Percentiles rank a stretch among this genome's conserved stretches.
These are phyloP conservation scores for Neopipo cinnamomea DNA, from an alignment of 2,113 vertebrate species.

Conservation along the genomic window DNA sequence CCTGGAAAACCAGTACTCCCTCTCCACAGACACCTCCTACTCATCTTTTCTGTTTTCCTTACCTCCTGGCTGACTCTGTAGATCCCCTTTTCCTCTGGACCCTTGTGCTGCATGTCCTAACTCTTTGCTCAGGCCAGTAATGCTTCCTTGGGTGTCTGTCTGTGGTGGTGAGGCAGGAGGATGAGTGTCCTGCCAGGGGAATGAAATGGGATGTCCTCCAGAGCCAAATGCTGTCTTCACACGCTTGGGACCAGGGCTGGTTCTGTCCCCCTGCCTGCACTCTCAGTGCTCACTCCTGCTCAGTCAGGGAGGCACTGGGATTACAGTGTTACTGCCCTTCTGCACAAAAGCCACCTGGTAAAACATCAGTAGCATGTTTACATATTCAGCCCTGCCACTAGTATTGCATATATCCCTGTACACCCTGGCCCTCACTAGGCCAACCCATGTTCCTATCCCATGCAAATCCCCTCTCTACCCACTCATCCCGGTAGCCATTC, in stretches of 20 bases:
- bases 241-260: rapidly evolving
- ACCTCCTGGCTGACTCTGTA: neutral
- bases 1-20: neutral
- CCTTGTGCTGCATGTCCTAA: rapidly evolving
- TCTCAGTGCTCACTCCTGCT: neutral
- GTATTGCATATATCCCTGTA: neutral
- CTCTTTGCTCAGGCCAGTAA: neutral
- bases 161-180: neutral
- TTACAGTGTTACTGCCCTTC: too few relatives aligned
- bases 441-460: neutral
- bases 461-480: neutral
- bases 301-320: neutral
- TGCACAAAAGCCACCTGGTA: neutral
- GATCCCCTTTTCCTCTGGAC: neutral
- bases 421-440: rapidly evolving
- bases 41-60: neutral
- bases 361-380: neutral
- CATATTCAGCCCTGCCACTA: neutral
- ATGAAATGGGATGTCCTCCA: neutral
- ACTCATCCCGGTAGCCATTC: neutral
- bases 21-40: neutral
- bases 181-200: neutral
- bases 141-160: neutral
- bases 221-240: rapidly evolving
- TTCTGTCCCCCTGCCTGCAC: neutral